Evolutionary conservation across 2,113 vertebrate species (phyloP).

Genomic region (Rhinolophus sinicus): DNA sequence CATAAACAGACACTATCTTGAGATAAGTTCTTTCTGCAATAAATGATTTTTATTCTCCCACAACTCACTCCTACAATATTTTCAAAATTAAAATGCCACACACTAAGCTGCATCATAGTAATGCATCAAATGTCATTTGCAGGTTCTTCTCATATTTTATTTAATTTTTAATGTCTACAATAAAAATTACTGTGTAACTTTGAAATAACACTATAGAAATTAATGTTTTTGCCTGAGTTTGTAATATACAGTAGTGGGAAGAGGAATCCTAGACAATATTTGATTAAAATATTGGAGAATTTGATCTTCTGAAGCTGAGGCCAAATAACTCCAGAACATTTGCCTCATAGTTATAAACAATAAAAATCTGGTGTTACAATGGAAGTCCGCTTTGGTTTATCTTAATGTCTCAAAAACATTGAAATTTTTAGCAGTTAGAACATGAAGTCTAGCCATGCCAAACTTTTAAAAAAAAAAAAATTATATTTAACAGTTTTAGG

Average conservation of each 20-base stretch:
- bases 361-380: neutral
- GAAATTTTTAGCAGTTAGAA: neutral
- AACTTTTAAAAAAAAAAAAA: neutral
- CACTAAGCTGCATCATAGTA: neutral
- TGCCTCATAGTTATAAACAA: neutral
- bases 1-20: slow-evolving; percentile 51
- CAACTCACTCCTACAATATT: slow-evolving; percentile 19
- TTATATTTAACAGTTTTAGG: neutral
- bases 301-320: neutral
- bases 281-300: neutral
- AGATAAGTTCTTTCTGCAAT: slow-evolving; percentile 35
- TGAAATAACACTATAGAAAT: slow-evolving; percentile 26
- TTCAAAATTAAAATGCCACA: slow-evolving; percentile 62
- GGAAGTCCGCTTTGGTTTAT: neutral
- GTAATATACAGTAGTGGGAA: neutral
- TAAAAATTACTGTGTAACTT: slow-evolving; percentile 40
- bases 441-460: neutral
- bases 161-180: slow-evolving; percentile 40
- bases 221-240: neutral
- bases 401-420: neutral
- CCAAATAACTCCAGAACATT: neutral
- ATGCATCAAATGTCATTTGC: slow-evolving; percentile 41
- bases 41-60: slow-evolving; percentile 52
- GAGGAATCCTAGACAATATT: neutral
- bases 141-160: slow-evolving; percentile 40